These are phyloP conservation scores for Laterallus jamaicensis DNA, from an alignment of 2,113 vertebrate species.

Conservation along the genomic window DNA sequence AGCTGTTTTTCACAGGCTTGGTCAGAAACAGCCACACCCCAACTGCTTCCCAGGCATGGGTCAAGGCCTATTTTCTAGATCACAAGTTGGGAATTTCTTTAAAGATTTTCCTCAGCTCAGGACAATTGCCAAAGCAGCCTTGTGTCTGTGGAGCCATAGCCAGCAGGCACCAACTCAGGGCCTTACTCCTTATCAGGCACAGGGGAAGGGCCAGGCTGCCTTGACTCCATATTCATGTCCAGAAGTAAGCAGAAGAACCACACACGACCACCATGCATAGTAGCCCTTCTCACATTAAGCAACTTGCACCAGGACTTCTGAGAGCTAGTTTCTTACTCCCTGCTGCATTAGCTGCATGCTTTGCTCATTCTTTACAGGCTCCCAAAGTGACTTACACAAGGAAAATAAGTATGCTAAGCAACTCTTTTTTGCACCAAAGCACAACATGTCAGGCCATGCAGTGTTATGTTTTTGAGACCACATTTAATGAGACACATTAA, in stretches of 20 bases:
- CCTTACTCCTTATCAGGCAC: neutral
- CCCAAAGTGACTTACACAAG: neutral
- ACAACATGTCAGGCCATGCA: neutral
- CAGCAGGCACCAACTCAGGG: neutral
- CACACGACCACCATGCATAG: neutral
- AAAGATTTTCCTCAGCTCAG: neutral
- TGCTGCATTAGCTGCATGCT: neutral
- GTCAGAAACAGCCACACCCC: neutral
- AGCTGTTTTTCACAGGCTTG: neutral
- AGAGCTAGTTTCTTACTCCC: neutral
- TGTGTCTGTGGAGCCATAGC: accelerated
- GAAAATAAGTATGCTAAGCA: neutral
- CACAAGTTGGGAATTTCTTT: neutral
- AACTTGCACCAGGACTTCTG: neutral
- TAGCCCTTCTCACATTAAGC: neutral
- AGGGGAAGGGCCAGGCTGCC: neutral
- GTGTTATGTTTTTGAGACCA: neutral
- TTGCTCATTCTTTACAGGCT: neutral
- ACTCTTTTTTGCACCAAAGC: neutral
- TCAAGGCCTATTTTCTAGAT: neutral
- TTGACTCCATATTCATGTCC: neutral
- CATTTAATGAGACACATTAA: neutral
- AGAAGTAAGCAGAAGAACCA: neutral
- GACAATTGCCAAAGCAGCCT: neutral
- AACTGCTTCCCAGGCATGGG: neutral